Evolutionary conservation across 2,113 vertebrate species (phyloP), one percentile per base, ranked within the genome.

Genomic region (Macrotus californicus): DNA sequence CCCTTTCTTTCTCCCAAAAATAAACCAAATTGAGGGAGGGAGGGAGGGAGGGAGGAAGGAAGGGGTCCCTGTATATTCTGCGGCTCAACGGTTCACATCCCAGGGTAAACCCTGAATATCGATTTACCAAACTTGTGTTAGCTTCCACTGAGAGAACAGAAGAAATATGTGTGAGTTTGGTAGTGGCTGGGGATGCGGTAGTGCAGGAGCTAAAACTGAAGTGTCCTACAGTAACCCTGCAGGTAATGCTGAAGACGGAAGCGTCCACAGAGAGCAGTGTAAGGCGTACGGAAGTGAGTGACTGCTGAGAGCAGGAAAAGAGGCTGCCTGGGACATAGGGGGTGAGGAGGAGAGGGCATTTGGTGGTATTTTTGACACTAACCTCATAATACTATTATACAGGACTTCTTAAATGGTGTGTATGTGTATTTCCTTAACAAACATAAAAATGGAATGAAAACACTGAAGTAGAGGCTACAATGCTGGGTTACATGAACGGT

Each of bases 61-160:
- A 54, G 52, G 52, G 52, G 18, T 50, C 83, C 48, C 7, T 81
- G 61, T 48, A 22, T 16, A 31, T 31, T 22, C 41, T 21, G 48
- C 43, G 76, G 70, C n/a, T 84, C 83, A 90, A 61, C 29, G 46
- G 26, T 21, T 52, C 80, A 46, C 26, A 31, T 5, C n/a, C 43
- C 22, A 80, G 36, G 5, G 43, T 66, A 54, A 89, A 75, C 36
- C 24, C 29, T 36, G n/a, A 70, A 24, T 48, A 26, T 3, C 4
- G 34, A 39, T 31, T 56, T 59, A 79, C 26, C 69, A 64, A 41
- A 46, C 59, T 41, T 59, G 26, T 19, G 43, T 76, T 36, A n/a
- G 77, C 39, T 34, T 3, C 1, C 2, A 1, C 0, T 34, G 12
- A 6, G 26, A 77, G 46, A 41, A 19, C 7, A 11, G 19, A n/a